Percentiles rank a stretch among this genome's conserved stretches.
phyloP scores from a whole-genome alignment of 2,113 vertebrate genomes.

The Oryctolagus cuniculus region mOryCun1.1 NC_091449.1:10031001-10031500 shows the following conservation, averaged over 20 bases:
- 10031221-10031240: constrained; percentile 94
- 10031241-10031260: constrained; percentile 93
- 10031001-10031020: constrained; percentile 83
- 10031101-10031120: constrained; percentile 93
- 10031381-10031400: constrained; percentile 83
- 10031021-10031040: neutral
- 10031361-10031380: constrained; percentile 61
- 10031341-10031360: constrained; percentile 91
- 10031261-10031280: constrained; percentile 98
- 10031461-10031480: constrained; percentile 93
- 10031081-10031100: constrained; percentile 94
- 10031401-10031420: constrained; percentile 86
- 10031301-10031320: constrained; percentile 91
- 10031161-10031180: constrained; percentile 90
- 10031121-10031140: constrained; percentile 95
- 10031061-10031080: constrained; percentile 91
- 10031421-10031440: constrained; percentile 87
- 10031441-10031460: constrained; percentile 85
- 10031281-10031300: constrained; percentile 97
- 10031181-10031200: constrained; percentile 88
- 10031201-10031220: constrained; percentile 86
- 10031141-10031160: constrained; percentile 91
- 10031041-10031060: constrained; percentile 90
- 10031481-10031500: constrained; percentile 86
- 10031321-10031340: constrained; percentile 86